These are phyloP conservation scores for Temnothorax unifasciatus DNA, from an alignment of 2,888 invertebrate genomes.

Conservation along the genomic window DNA sequence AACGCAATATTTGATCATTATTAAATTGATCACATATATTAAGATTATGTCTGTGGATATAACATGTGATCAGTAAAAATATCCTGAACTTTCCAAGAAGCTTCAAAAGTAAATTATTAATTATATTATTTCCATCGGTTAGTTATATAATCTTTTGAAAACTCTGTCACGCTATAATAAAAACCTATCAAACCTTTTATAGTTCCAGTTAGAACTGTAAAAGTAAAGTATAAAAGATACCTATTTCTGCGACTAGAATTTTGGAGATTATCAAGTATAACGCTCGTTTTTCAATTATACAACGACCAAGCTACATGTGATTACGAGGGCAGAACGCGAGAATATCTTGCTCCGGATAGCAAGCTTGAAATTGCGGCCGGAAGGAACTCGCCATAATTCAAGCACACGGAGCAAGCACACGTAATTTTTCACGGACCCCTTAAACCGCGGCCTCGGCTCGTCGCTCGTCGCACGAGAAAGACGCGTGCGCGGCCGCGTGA, in stretches of 20 bases:
- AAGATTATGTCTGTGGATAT: not conserved
- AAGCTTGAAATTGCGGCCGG: constrained; percentile 40
- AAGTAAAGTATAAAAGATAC: not conserved
- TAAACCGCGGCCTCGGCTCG: constrained; percentile 20
- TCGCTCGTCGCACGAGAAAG: constrained; percentile 22
- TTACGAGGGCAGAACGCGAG: constrained; percentile 13
- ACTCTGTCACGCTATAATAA: not conserved
- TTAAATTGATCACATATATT: not conserved
- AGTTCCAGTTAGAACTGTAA: not conserved
- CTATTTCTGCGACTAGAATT: not conserved
- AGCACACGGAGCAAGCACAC: not conserved
- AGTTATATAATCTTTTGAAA: not conserved
- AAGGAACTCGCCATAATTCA: constrained; percentile 36
- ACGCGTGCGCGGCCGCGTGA: constrained; percentile 51
- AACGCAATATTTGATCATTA: not conserved
- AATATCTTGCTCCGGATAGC: constrained; percentile 39
- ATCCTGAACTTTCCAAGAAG: not conserved
- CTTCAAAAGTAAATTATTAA: not conserved
- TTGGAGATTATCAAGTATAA: not conserved
- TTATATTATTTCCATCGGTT: not conserved
- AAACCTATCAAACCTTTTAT: not conserved
- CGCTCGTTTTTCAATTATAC: constrained; percentile 14
- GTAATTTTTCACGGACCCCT: constrained; percentile 42
- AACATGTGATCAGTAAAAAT: not conserved
- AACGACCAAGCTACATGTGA: constrained; percentile 28